These are phyloP conservation scores for Thamnophis sirtalis DNA, from an alignment of 2,113 vertebrate genomes.

Conservation along the genomic window DNA sequence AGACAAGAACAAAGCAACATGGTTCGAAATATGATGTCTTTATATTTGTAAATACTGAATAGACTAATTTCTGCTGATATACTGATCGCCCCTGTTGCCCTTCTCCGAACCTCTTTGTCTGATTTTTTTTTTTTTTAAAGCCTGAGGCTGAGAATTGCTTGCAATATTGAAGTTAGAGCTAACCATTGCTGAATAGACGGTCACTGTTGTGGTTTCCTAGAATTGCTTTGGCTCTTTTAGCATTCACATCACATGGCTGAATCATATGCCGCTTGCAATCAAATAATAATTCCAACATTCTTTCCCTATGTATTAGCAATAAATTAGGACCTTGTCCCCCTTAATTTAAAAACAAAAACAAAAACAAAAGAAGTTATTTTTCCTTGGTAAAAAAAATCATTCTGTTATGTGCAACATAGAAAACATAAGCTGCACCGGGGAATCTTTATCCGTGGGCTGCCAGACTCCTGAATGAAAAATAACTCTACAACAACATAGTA, in stretches of 20 bases:
- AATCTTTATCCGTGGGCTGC: too few species aligned
- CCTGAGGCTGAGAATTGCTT: background rate
- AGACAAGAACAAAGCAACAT: too few species aligned
- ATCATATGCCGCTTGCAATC: background rate
- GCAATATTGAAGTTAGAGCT: background rate
- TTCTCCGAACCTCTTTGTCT: background rate
- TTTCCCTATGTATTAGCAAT: background rate
- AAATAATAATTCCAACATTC: background rate
- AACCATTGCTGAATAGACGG: background rate
- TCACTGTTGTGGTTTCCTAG: background rate
- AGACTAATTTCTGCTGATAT: background rate
- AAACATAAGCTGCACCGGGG: background rate
- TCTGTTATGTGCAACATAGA: background rate
- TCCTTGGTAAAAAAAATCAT: background rate
- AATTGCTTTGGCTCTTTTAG: background rate
- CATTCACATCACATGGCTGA: background rate
- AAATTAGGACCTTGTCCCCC: background rate
- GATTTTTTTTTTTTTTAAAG: background rate
- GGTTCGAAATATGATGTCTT: too few species aligned
- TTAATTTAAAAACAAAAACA: background rate
- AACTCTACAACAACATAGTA: too few species aligned
- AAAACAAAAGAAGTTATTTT: background rate
- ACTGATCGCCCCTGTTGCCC: background rate
- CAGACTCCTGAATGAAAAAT: too few species aligned
- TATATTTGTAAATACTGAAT: too few species aligned